These are phyloP conservation scores for Leptopilina drosophilae DNA, from an alignment of 2,888 invertebrate genomes.

Conservation along the genomic window DNA sequence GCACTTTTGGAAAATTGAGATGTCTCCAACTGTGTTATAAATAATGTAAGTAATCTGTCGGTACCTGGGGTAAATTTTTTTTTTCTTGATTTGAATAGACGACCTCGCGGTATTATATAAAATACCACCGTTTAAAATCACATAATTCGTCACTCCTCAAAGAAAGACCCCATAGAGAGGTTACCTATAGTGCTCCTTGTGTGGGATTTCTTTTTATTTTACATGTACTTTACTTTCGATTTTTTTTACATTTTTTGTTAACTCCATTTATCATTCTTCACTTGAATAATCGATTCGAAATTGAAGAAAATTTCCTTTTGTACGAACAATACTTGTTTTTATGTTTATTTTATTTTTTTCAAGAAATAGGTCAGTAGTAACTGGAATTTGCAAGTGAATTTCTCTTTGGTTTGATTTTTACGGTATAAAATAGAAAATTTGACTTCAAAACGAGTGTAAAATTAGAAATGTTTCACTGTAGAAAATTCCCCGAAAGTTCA, in stretches of 20 bases:
- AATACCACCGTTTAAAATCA: slow-evolving; percentile 53
- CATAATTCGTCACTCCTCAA: slow-evolving; percentile 47
- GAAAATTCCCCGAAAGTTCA: no score
- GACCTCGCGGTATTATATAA: slow-evolving; percentile 47
- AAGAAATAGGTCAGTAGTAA: no score
- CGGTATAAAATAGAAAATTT: no score
- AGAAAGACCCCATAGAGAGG: slow-evolving; percentile 42
- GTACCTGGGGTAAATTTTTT: slow-evolving; percentile 24
- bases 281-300: slow-evolving; percentile 18
- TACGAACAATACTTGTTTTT: no score
- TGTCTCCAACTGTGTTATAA: slow-evolving; percentile 51
- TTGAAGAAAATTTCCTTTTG: background rate
- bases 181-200: slow-evolving; percentile 43
- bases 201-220: slow-evolving; percentile 26
- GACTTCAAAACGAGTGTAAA: no score
- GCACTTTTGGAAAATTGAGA: slow-evolving; percentile 31
- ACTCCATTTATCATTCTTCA: slow-evolving; percentile 25
- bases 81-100: slow-evolving; percentile 40
- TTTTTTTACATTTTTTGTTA: slow-evolving; percentile 5
- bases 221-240: slow-evolving; percentile 18
- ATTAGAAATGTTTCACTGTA: no score
- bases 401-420: no score
- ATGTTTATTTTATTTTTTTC: no score
- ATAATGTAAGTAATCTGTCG: slow-evolving; percentile 42
- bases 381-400: no score